Evolutionary conservation across 2,113 vertebrate genomes (phyloP), one percentile per base, ranked within the genome.

Genomic region (Melanerpes aurifrons): DNA sequence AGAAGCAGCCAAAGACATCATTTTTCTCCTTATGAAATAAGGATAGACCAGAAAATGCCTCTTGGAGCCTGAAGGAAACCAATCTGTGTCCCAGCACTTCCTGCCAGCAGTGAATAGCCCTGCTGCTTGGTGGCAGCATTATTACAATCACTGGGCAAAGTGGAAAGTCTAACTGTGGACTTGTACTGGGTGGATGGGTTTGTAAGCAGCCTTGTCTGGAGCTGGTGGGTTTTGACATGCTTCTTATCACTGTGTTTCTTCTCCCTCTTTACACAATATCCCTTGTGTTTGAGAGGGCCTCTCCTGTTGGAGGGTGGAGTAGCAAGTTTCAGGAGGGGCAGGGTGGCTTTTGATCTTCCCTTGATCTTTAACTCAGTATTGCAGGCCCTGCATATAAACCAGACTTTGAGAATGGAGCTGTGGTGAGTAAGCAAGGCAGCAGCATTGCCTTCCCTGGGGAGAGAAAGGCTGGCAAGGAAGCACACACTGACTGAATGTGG

Each of bases 331-430:
- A 78, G 82, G 74, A 74, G 1, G 0, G 82, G 92, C 73, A 69
- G 4, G 11, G 76, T 9, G 1, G 63, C 82, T 90, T 96, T 95
- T 93, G 92, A 93, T 95, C 87, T 84, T 94, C 80, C 87, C 89
- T 70, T 90, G 82, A 81, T 96, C 95, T 96, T 94, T 95, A 70
- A 92, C 84, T 95, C 58, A 91, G 79, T 92, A 77, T 87, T 83
- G 91, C 63, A 68, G 78, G 90, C 73, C 25, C n/a, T 94, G 56
- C 56, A n/a, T 86, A 56, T 67, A 57, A 87, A 93, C 59, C 1
- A 74, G 37, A 15, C 59, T 48, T 53, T 32, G 78, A 57, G 69
- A 56, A 75, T 43, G 83, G 82, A 92, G 73, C 70, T 86, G 80
- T 70, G 67, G 37, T 88, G 75, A 89, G 59, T 82, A 70, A 96